Conservation (phyloP, 2,113 vertebrate genomes). For the Leucoraja erinaceus region DNA sequence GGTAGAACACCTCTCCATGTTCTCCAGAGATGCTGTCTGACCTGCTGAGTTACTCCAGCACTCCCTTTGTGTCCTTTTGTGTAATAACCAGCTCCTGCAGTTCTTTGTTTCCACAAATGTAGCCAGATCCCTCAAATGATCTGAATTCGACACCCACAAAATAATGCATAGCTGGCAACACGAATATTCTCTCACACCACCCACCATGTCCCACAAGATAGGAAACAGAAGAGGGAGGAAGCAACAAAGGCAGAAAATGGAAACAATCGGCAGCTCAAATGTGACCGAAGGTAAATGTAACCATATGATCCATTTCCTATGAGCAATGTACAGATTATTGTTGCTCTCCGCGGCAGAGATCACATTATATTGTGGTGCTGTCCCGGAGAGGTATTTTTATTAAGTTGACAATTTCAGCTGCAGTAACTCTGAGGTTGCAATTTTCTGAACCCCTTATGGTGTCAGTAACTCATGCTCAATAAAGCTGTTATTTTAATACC, state of each 20-base stretch:
- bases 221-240: not conserved
- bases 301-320: not conserved
- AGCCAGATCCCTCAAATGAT: not conserved
- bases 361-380: not conserved
- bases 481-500: not conserved
- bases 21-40: too few species aligned
- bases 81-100: too few species aligned
- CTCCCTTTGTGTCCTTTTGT: too few species aligned
- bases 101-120: not conserved
- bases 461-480: not conserved
- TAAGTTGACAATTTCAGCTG: not conserved
- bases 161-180: not conserved
- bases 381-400: not conserved
- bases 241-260: not conserved
- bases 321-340: not conserved
- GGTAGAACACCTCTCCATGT: too few species aligned
- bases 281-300: not conserved
- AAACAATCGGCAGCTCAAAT: not conserved
- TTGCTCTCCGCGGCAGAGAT: not conserved
- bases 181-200: not conserved
- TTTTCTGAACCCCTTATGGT: not conserved
- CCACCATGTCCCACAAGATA: not conserved
- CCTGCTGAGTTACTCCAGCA: too few species aligned
- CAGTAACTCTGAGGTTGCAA: not conserved
- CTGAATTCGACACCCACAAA: not conserved